These are phyloP conservation scores for Myopa testacea DNA, from an alignment of 2,888 invertebrate species.

Conservation along the genomic window DNA sequence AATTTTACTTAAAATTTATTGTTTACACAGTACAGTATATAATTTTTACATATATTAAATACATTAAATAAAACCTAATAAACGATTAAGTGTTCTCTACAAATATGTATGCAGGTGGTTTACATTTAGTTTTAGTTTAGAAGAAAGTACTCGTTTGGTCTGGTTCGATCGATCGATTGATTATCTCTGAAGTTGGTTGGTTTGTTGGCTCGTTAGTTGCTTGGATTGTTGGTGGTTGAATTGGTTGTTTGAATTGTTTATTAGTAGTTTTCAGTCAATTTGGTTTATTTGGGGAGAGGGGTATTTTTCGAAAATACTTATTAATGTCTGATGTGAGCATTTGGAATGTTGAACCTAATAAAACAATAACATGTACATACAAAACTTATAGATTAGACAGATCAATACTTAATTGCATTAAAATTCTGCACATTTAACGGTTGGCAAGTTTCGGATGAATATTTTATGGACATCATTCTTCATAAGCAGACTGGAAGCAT, in stretches of 20 bases:
- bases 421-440: too few relatives aligned
- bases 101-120: slow-evolving; percentile 3
- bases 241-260: background rate
- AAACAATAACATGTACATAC: background rate
- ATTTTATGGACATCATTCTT: too few relatives aligned
- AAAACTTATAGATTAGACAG: background rate
- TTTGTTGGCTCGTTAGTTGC: background rate
- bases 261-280: background rate
- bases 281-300: background rate
- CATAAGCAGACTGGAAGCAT: too few relatives aligned
- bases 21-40: slow-evolving; percentile 10
- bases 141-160: slow-evolving; percentile 17
- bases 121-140: background rate
- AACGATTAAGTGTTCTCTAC: background rate
- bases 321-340: background rate
- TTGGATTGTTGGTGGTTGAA: background rate
- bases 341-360: background rate
- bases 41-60: background rate
- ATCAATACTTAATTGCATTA: too few relatives aligned
- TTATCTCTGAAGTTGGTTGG: background rate
- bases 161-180: slow-evolving; percentile 4
- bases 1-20: slow-evolving; percentile 18
- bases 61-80: slow-evolving; percentile 13
- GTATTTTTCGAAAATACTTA: background rate
- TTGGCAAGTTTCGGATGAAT: too few relatives aligned